phyloP scores from a whole-genome alignment of 2,888 invertebrate species.

The Druceiella hillmani region DNA sequence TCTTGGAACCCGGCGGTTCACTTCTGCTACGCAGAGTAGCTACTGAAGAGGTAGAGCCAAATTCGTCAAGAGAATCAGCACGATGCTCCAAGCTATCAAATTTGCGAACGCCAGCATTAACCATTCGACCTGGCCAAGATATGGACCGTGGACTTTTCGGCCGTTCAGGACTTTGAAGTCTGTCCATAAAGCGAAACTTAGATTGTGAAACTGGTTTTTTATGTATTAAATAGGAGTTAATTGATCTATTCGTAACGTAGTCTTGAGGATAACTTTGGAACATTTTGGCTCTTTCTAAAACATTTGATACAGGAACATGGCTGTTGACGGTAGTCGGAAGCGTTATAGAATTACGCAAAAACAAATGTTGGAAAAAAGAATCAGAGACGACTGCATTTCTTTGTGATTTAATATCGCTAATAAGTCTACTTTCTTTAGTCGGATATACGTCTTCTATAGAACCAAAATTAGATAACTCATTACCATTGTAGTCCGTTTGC shows the following conservation, averaged over 20 bases:
- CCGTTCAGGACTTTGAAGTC: constrained; percentile 41
- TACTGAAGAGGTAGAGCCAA: constrained; percentile 44
- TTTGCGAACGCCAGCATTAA: constrained; percentile 44
- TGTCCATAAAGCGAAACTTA: constrained; percentile 64
- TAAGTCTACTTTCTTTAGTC: constrained; percentile 28
- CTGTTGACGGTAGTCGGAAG: constrained; percentile 29
- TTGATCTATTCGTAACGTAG: constrained; percentile 50
- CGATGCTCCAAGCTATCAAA: constrained; percentile 36
- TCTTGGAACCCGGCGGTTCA: constrained; percentile 56
- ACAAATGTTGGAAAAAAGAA: constrained; percentile 67
- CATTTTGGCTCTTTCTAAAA: constrained; percentile 63
- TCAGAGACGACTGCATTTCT: constrained; percentile 56
- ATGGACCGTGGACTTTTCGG: constrained; percentile 55
- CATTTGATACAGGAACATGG: constrained; percentile 30
- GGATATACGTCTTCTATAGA: constrained; percentile 31
- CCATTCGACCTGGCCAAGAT: constrained; percentile 55
- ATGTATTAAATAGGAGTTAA: constrained; percentile 61
- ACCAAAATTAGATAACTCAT: constrained; percentile 32
- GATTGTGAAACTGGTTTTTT: constrained; percentile 68
- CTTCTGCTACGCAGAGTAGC: constrained; percentile 55
- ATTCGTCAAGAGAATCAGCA: constrained; percentile 35
- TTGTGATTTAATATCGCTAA: constrained; percentile 50
- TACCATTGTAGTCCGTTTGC: no score
- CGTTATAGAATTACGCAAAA: constrained; percentile 50
- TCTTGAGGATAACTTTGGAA: constrained; percentile 54